A percentile compares a stretch with the other conserved stretches of the same genome.
These are phyloP conservation scores for Battus philenor DNA, from an alignment of 1,140 invertebrate species.

Conservation along the genomic window DNA sequence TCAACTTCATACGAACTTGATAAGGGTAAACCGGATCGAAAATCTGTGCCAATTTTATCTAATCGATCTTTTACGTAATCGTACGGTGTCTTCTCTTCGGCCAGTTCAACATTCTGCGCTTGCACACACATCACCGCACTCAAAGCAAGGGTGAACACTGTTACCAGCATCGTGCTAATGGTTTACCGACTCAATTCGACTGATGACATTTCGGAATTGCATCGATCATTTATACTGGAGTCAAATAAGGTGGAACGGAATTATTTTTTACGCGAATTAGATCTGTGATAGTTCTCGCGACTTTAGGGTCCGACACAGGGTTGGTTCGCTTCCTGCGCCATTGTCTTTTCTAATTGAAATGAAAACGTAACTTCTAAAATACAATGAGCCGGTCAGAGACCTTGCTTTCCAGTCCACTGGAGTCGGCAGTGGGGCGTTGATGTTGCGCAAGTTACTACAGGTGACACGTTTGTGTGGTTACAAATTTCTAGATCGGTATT, in stretches of 20 bases:
- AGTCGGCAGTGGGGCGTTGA: slow-evolving; percentile 51
- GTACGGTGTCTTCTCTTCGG: slow-evolving; percentile 62
- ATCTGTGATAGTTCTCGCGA: slow-evolving; percentile 60
- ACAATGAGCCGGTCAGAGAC: slow-evolving; percentile 62
- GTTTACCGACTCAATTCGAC: slow-evolving; percentile 49
- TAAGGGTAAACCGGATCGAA: slow-evolving; percentile 53
- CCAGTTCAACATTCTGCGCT: slow-evolving; percentile 45
- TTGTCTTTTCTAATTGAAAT: slow-evolving; percentile 69
- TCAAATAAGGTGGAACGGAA: slow-evolving; percentile 67
- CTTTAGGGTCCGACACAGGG: slow-evolving; percentile 40
- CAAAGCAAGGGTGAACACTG: slow-evolving; percentile 38
- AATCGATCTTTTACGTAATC: slow-evolving; percentile 62
- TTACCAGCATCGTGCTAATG: slow-evolving; percentile 55
- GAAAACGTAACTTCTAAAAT: slow-evolving; percentile 59
- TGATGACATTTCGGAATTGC: slow-evolving; percentile 61
- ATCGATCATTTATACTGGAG: slow-evolving; percentile 66
- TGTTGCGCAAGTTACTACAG: slow-evolving; percentile 60
- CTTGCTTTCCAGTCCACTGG: slow-evolving; percentile 73
- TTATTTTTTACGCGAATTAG: slow-evolving; percentile 39
- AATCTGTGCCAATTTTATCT: slow-evolving; percentile 47
- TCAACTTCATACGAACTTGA: slow-evolving; percentile 66
- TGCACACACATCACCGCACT: slow-evolving; percentile 35
- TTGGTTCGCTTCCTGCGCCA: slow-evolving; percentile 71
- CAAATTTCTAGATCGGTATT: slow-evolving; percentile 22
- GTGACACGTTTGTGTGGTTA: slow-evolving; percentile 59